Evolutionary conservation across 2,797 vertebrate species (phyloP).

Genomic region (Geotrypetes seraphini): DNA sequence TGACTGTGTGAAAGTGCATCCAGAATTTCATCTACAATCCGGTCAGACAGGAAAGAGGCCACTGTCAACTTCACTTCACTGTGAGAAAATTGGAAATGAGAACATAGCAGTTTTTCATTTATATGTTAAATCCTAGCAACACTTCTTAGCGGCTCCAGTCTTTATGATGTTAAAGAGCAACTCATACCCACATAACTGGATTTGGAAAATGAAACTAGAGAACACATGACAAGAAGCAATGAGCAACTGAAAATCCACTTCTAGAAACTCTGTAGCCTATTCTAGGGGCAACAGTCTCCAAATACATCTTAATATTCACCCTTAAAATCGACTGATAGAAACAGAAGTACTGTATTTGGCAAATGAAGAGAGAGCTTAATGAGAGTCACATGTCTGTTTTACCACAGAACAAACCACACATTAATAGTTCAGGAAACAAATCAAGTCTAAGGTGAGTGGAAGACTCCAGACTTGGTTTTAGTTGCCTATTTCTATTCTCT

Average conservation of each 20-base stretch:
- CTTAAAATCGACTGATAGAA: slow-evolving; percentile 7
- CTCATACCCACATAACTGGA: slow-evolving; percentile 9
- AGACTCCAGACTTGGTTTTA: slow-evolving; percentile 1
- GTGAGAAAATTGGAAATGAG: slow-evolving; percentile 22
- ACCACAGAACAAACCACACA: not conserved
- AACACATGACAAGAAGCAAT: slow-evolving; percentile 16
- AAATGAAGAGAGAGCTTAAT: slow-evolving; percentile 11
- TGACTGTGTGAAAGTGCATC: slow-evolving; percentile 85
- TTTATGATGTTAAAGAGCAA: slow-evolving; percentile 1
- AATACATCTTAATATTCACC: slow-evolving; percentile 24
- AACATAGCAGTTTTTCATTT: slow-evolving; percentile 6
- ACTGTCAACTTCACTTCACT: slow-evolving; percentile 92
- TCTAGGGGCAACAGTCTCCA: slow-evolving; percentile 9
- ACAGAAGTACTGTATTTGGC: slow-evolving; percentile 32
- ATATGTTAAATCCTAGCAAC: too few species aligned
- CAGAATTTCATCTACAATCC: slow-evolving; percentile 89
- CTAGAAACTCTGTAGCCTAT: slow-evolving; percentile 24
- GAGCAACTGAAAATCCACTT: slow-evolving; percentile 28
- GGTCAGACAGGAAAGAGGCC: slow-evolving; percentile 90
- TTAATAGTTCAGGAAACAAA: slow-evolving; percentile 3
- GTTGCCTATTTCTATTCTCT: too few species aligned
- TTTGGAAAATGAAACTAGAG: slow-evolving; percentile 16
- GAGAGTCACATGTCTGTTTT: slow-evolving; percentile 9
- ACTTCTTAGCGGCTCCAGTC: not conserved
- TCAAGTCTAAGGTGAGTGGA: not conserved